These are phyloP conservation scores for Daktulosphaira vitifoliae DNA, from an alignment of 1,140 invertebrate genomes.

Conservation along the genomic window DNA sequence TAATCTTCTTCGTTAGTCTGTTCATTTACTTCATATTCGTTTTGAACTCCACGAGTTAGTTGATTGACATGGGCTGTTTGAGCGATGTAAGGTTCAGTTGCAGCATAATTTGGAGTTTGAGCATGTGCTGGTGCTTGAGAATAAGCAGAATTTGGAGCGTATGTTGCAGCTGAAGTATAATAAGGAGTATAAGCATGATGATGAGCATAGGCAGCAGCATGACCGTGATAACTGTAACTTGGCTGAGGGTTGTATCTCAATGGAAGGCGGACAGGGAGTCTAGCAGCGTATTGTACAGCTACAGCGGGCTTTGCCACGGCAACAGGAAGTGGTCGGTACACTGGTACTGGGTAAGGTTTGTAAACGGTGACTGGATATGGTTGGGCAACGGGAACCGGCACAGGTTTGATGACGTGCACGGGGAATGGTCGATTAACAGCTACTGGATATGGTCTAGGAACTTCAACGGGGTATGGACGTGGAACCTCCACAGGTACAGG, in stretches of 20 bases:
- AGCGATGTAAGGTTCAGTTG: no score
- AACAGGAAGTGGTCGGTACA: neutral
- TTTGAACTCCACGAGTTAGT: neutral
- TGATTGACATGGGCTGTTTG: no score
- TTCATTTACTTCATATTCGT: neutral
- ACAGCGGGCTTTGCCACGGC: neutral
- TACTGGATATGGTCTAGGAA: conserved; percentile 2
- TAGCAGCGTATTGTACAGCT: neutral
- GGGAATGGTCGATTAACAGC: conserved; percentile 19
- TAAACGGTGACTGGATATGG: conserved; percentile 28
- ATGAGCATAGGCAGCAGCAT: no score
- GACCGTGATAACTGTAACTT: no score
- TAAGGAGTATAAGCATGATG: no score
- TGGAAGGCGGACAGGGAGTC: neutral
- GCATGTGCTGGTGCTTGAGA: no score
- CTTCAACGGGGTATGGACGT: conserved; percentile 6
- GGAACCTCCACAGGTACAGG: conserved; percentile 14
- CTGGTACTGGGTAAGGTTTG: conserved; percentile 24
- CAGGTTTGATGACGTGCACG: conserved; percentile 13
- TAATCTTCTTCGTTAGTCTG: no score
- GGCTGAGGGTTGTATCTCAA: no score
- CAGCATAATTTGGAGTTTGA: no score
- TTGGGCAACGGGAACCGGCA: conserved; percentile 25
- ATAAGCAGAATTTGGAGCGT: no score
- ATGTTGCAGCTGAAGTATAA: no score